These are phyloP conservation scores for Tenthredo distinguenda DNA, from an alignment of 2,888 invertebrate genomes.

Conservation along the genomic window DNA sequence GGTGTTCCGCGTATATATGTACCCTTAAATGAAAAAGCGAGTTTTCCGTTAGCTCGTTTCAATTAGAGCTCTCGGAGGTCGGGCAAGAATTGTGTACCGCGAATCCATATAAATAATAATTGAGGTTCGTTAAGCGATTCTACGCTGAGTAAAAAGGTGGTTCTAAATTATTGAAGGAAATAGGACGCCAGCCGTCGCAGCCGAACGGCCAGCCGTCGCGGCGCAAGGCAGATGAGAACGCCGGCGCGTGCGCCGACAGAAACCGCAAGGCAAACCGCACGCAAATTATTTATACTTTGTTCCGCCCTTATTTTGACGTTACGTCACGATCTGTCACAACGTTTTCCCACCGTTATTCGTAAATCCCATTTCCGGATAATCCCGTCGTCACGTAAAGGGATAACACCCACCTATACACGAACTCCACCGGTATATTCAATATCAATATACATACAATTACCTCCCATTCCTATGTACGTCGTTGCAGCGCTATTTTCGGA, in stretches of 20 bases:
- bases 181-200: conserved; percentile 41
- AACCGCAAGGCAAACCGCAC: conserved; percentile 72
- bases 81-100: neutral
- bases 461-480: neutral
- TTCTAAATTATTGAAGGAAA: neutral
- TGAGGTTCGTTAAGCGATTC: neutral
- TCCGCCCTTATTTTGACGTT: conserved; percentile 64
- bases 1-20: neutral
- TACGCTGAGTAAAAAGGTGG: neutral
- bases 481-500: neutral
- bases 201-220: conserved; percentile 20
- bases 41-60: neutral
- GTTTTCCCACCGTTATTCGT: conserved; percentile 12
- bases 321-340: conserved; percentile 59
- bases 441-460: neutral
- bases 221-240: conserved; percentile 43
- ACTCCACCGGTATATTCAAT: neutral
- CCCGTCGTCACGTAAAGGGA: conserved; percentile 8
- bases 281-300: conserved; percentile 72
- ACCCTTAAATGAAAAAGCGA: neutral
- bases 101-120: conserved; percentile 1
- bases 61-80: neutral
- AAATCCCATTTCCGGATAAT: conserved; percentile 7
- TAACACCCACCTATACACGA: neutral
- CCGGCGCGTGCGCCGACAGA: conserved; percentile 69